These are phyloP conservation scores for Cotesia congregata DNA, from an alignment of 2,888 invertebrate genomes.

Conservation along the genomic window DNA sequence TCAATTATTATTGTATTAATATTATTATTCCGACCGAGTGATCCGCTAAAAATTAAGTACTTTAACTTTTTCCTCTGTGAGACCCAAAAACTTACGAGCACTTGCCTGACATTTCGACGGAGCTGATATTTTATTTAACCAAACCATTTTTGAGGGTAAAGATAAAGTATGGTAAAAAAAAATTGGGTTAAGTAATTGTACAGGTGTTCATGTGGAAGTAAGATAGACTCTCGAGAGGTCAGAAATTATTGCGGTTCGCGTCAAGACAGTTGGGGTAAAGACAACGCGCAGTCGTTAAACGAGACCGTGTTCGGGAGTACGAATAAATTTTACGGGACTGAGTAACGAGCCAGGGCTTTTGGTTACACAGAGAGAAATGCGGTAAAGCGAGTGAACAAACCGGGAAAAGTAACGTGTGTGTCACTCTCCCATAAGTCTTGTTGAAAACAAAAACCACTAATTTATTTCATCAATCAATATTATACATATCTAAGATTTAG, in stretches of 20 bases:
- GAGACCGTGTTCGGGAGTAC: conserved; percentile 33
- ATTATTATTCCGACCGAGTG: no score
- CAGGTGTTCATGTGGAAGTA: conserved; percentile 14
- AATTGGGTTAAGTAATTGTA: not conserved
- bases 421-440: not conserved
- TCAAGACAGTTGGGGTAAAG: conserved; percentile 37
- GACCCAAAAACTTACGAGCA: not conserved
- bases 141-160: conserved; percentile 1
- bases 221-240: conserved; percentile 23
- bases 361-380: conserved; percentile 37
- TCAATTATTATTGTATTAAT: no score
- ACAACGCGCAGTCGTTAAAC: conserved; percentile 41
- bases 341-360: conserved; percentile 38
- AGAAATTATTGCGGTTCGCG: conserved; percentile 24
- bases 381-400: conserved; percentile 21
- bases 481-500: not conserved
- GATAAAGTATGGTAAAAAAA: not conserved
- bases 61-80: not conserved
- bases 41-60: no score
- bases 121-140: not conserved
- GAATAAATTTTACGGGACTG: conserved; percentile 42
- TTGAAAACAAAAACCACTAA: conserved; percentile 3
- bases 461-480: conserved; percentile 12
- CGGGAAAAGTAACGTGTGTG: conserved; percentile 5
- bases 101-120: not conserved